Evolutionary conservation across 2,113 vertebrate genomes (phyloP).

Genomic region (Orthochromis malagaraziensis): DNA sequence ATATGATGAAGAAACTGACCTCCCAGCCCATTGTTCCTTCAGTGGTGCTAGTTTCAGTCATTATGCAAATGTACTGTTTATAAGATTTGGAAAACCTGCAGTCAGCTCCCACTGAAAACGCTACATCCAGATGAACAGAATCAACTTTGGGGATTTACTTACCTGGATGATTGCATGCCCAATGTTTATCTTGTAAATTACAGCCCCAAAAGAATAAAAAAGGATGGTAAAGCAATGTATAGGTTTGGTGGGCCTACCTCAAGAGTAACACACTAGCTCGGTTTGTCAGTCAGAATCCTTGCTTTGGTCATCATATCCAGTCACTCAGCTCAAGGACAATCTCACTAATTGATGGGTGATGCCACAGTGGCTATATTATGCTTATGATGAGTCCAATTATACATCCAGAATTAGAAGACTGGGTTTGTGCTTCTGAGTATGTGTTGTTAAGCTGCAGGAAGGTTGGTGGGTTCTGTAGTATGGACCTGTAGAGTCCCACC

Average conservation of each 20-base stretch:
- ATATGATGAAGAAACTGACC: not conserved
- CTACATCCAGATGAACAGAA: not conserved
- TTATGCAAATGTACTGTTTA: not conserved
- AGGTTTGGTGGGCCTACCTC: not conserved
- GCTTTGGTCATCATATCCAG: not conserved
- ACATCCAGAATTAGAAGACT: not conserved
- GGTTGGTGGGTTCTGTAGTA: not conserved
- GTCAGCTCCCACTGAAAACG: not conserved
- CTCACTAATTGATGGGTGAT: not conserved
- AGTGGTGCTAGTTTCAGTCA: not conserved
- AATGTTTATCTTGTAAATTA: not conserved
- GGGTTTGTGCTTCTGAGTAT: not conserved
- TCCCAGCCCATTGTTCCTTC: not conserved
- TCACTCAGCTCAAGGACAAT: not conserved
- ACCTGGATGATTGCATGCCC: not conserved
- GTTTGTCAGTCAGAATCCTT: not conserved
- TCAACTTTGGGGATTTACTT: not conserved
- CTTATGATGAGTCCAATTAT: not conserved
- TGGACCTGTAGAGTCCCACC: not conserved
- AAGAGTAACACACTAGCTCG: not conserved
- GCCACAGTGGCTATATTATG: not conserved
- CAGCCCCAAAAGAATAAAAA: not conserved
- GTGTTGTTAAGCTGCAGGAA: not conserved
- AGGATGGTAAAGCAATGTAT: not conserved
- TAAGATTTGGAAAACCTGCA: not conserved